Conservation (phyloP, 1,140 invertebrate genomes). For the Bathynomus jamesi region DNA sequence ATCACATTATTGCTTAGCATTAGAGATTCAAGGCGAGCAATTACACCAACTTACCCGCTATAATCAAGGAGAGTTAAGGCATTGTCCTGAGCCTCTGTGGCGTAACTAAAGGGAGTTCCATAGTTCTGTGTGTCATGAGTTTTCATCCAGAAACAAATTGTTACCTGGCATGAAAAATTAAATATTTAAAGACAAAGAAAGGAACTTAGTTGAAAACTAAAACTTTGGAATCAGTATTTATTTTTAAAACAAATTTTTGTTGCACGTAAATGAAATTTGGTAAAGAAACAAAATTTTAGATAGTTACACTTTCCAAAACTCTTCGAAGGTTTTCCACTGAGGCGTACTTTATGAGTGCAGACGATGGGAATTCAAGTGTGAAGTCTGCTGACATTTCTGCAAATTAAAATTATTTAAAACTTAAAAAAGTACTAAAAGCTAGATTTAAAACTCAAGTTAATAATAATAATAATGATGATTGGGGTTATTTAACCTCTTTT, state of each 20-base stretch:
- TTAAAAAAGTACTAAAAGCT: no score
- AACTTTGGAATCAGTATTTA: no score
- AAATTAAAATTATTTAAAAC: no score
- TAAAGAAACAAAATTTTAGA: not conserved
- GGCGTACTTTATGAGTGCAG: conserved; percentile 51
- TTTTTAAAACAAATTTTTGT: no score
- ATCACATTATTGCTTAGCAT: no score
- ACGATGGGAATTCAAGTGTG: conserved; percentile 49
- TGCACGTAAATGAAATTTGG: not conserved
- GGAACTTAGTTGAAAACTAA: no score
- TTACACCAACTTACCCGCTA: conserved; percentile 58
- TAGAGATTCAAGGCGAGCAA: no score
- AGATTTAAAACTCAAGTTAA: no score
- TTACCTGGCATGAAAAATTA: conserved; percentile 48
- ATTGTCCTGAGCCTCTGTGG: conserved; percentile 53
- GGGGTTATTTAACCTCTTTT: no score
- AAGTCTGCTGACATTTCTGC: conserved; percentile 48
- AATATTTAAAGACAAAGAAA: no score
- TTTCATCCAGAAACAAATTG: conserved; percentile 59
- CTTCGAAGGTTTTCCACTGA: conserved; percentile 43
- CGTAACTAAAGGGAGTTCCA: conserved; percentile 63
- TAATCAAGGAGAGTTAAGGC: conserved; percentile 61
- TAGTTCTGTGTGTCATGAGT: conserved; percentile 56
- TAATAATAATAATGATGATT: no score
- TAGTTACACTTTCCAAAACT: conserved; percentile 15